Conservation (phyloP, 2,113 vertebrate species). For the Macrotis lagotis region DNA sequence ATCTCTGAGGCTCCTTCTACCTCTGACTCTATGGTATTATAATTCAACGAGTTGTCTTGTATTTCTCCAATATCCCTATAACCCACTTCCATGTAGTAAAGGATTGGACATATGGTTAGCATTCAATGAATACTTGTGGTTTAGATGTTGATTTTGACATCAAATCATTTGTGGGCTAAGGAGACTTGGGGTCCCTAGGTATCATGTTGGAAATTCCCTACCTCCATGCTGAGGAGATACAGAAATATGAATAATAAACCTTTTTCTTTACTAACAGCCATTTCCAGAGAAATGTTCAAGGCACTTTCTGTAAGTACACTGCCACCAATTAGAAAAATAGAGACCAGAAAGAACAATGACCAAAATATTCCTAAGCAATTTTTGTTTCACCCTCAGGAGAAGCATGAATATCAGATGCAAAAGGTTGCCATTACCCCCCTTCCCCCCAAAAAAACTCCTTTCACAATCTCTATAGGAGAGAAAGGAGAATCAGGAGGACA, state of each 20-base stretch:
- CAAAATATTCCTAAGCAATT: not conserved
- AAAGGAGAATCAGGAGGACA: constrained; percentile 58
- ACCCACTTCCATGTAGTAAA: not conserved
- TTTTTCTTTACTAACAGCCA: not conserved
- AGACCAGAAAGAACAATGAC: not conserved
- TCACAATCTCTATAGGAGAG: constrained; percentile 63
- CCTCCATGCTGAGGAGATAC: not conserved
- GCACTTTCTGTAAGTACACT: not conserved
- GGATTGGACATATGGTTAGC: not conserved
- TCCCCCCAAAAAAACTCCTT: not conserved
- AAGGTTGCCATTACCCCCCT: not conserved
- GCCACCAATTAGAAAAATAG: not conserved
- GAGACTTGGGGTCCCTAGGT: not conserved
- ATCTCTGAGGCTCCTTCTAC: not conserved
- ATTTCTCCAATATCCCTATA: not conserved
- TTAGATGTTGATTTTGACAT: not conserved
- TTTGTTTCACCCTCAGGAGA: constrained; percentile 55
- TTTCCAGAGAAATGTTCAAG: not conserved
- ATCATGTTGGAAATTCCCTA: not conserved
- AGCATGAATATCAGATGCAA: constrained; percentile 6
- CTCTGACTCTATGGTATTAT: too few relatives aligned
- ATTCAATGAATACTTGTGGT: not conserved
- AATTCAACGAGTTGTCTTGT: not conserved
- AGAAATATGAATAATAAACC: not conserved
- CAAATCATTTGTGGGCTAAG: not conserved